These are phyloP conservation scores for Raja brachyura DNA, from an alignment of 2,113 vertebrate genomes.

Conservation along the genomic window DNA sequence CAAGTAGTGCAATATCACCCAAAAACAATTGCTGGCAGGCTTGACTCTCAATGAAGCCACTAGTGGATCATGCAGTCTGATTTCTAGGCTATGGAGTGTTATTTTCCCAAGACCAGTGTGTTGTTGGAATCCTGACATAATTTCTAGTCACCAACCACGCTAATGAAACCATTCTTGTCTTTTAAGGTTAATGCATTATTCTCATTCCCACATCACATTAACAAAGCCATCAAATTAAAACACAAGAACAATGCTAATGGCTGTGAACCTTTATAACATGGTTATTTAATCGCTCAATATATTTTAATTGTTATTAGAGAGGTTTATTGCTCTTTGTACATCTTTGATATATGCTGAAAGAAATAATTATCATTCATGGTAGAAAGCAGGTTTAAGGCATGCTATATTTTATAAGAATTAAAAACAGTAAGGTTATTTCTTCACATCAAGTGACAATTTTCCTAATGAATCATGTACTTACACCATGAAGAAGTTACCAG, in stretches of 20 bases:
- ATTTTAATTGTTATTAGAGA: background rate
- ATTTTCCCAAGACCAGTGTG: background rate
- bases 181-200: conserved; percentile 34
- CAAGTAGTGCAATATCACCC: too few relatives aligned
- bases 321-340: background rate
- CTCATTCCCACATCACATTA: conserved; percentile 32
- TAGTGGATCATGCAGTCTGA: too few relatives aligned
- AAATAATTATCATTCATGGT: background rate
- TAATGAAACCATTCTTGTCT: background rate
- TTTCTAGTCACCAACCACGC: background rate
- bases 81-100: background rate
- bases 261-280: conserved; percentile 3
- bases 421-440: background rate
- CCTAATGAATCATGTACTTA: too few relatives aligned
- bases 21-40: too few relatives aligned
- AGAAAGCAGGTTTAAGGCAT: background rate
- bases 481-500: background rate
- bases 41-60: too few relatives aligned
- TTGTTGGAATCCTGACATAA: background rate
- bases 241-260: background rate
- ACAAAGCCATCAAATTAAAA: conserved; percentile 19
- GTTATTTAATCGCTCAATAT: conserved; percentile 23
- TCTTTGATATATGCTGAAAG: background rate
- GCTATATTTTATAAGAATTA: background rate
- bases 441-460: background rate